Base-by-base conservation (phyloP, 2,797 vertebrate genomes). In the Enteromius fasciolatus region DNA sequence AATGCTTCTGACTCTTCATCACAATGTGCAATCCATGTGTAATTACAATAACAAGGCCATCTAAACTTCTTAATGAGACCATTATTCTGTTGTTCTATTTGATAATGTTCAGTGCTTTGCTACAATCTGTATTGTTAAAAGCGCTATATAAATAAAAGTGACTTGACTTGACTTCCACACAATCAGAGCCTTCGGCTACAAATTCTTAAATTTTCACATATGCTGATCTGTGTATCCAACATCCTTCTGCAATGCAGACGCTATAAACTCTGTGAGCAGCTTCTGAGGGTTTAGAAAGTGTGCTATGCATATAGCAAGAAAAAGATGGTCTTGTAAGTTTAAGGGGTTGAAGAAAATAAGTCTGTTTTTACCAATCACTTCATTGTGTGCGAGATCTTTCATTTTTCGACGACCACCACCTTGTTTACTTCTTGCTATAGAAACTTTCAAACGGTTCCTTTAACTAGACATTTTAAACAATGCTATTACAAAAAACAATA, bases 51-150 rank as follows among this genome's bases (percentile, higher is more conserved):
- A 11, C 18, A 5, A 14, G 44, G 57, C 11, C 5, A 17, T 33
- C 77, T 66, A 18, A 78, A 67, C 5, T 67, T 64, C 66, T 50
- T 50, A 31, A 78, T 7, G 25, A 68, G 77, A 15, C 20, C 18
- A 4, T n/a, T n/a, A n/a, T n/a, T n/a, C n/a, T n/a, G n/a, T n/a
- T n/a, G n/a, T n/a, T n/a, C n/a, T n/a, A n/a, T n/a, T n/a, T n/a
- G n/a, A n/a, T n/a, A n/a, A n/a, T n/a, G n/a, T n/a, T n/a, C n/a
- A n/a, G n/a, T n/a, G n/a, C n/a, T n/a, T n/a, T n/a, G n/a, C n/a
- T n/a, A n/a, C n/a, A n/a, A n/a, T n/a, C n/a, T n/a, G n/a, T n/a
- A n/a, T n/a, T n/a, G n/a, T n/a, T n/a, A n/a, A n/a, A n/a, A n/a
- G n/a, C n/a, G n/a, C n/a, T n/a, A n/a, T n/a, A n/a, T n/a, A n/a